Evolutionary conservation across 2,113 vertebrate species (phyloP).

Genomic region (Todiramphus saurophagus): DNA sequence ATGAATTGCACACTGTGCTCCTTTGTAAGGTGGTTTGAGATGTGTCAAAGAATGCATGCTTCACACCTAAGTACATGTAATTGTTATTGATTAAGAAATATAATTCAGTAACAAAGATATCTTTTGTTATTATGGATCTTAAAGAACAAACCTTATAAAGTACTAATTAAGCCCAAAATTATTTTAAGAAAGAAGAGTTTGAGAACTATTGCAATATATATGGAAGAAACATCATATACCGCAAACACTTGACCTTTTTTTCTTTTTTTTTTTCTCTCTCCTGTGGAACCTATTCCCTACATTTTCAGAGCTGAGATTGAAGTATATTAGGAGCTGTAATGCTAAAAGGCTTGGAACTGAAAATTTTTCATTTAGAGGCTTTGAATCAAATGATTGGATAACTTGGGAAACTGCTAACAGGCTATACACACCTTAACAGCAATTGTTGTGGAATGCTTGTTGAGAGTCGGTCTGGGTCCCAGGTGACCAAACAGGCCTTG

Average conservation of each 20-base stretch:
- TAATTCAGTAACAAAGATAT: not conserved
- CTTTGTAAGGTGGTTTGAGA: not conserved
- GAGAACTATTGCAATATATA: not conserved
- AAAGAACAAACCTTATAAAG: not conserved
- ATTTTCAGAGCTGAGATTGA: not conserved
- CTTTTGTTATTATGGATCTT: not conserved
- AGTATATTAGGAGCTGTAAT: not conserved
- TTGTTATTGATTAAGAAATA: not conserved
- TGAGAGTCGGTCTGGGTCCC: not conserved
- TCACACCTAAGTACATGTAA: not conserved
- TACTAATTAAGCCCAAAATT: not conserved
- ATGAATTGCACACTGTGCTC: not conserved
- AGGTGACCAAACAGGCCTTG: not conserved
- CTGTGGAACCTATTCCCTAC: not conserved
- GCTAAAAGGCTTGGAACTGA: not conserved
- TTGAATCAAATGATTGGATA: not conserved
- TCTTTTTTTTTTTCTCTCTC: not conserved
- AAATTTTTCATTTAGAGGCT: not conserved
- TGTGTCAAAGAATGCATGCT: not conserved
- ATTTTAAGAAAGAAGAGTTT: not conserved
- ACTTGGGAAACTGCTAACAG: not conserved
- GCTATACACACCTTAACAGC: not conserved
- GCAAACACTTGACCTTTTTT: not conserved
- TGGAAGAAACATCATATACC: not conserved
- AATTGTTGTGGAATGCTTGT: accelerated